These are phyloP conservation scores for Limanda limanda DNA, from an alignment of 2,113 vertebrate genomes.

Conservation along the genomic window DNA sequence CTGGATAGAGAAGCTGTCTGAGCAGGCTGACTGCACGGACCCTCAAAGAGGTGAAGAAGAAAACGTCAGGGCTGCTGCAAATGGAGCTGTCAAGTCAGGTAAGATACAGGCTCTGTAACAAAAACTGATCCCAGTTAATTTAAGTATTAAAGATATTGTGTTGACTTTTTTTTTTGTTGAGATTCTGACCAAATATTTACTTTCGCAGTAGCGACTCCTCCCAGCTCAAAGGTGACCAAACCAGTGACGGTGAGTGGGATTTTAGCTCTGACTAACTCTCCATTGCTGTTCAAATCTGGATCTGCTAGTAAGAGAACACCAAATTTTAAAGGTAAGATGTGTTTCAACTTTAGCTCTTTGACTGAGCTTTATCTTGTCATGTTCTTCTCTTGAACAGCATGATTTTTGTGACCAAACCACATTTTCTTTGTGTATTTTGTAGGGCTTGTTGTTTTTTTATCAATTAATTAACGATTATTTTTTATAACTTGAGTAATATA, in stretches of 20 bases:
- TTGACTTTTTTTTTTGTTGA: neutral
- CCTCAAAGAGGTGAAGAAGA: constrained; percentile 55
- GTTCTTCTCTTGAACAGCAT: no score
- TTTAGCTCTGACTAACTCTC: constrained; percentile 91
- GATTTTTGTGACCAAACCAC: no score
- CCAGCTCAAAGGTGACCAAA: constrained; percentile 71
- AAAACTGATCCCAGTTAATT: neutral
- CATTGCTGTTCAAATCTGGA: constrained; percentile 83
- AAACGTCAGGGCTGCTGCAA: constrained; percentile 26
- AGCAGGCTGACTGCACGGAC: constrained; percentile 37
- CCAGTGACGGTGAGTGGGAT: constrained; percentile 88
- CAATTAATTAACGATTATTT: no score
- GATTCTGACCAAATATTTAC: neutral
- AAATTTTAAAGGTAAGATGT: constrained; percentile 60
- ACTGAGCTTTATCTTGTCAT: no score
- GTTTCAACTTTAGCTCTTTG: neutral
- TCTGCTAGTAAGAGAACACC: constrained; percentile 54
- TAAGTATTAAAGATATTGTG: no score
- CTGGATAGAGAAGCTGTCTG: constrained; percentile 60
- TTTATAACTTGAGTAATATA: no score
- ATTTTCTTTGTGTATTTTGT: no score
- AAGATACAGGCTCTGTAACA: constrained; percentile 15
- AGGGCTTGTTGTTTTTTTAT: no score
- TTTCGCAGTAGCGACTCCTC: constrained; percentile 81
- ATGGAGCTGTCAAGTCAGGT: constrained; percentile 56